Evolutionary conservation across 1,140 invertebrate species (phyloP), one percentile per base, ranked within the genome.

Genomic region (Drosophila punjabiensis): DNA sequence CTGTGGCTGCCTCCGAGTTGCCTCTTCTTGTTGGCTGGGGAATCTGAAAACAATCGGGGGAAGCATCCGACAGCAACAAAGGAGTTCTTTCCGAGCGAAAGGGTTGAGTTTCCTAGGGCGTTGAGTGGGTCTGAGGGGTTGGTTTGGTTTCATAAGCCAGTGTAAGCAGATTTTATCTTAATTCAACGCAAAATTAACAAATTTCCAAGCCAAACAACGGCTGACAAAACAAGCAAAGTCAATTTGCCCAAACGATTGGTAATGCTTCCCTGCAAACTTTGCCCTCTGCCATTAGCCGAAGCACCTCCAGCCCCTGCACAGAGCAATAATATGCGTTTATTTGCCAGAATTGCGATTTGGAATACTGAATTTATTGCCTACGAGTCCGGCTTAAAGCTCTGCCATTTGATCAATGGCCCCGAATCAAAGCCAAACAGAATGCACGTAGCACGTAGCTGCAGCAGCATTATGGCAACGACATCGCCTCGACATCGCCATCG

Each of bases 91-190:
- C 58, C 30, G 43, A 48, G 33, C n/a, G 24, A 69, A 62, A 56
- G 50, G 75, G 18, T 70, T 53, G 59, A 53, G 30, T n/a, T 52
- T 52, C 1, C 18, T 2, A 14, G 48, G 48, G 24, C 28, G 47
- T 18, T 39, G 41, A 10, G 6, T 30, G 20, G 62, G 64, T 16
- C 55, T 41, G 39, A 47, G 64, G 53, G 52, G 62, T 61, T 76
- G 66, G 66, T 68, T 82, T 80, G 84, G 86, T 90, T 82, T 73
- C 74, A 77, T 90, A 90, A 90, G 83, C 73, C 82, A 75, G 71
- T 90, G 86, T 90, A 90, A 90, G 82, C 79, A 80, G 86, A 86
- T 90, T 90, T 90, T 64, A 82, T 82, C 79, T 90, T 82, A 90
- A 90, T 86, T 90, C 82, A 67, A 80, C 73, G 71, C 48, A 91